phyloP scores from a whole-genome alignment of 2,113 vertebrate genomes.

The Caranx ignobilis region DNA sequence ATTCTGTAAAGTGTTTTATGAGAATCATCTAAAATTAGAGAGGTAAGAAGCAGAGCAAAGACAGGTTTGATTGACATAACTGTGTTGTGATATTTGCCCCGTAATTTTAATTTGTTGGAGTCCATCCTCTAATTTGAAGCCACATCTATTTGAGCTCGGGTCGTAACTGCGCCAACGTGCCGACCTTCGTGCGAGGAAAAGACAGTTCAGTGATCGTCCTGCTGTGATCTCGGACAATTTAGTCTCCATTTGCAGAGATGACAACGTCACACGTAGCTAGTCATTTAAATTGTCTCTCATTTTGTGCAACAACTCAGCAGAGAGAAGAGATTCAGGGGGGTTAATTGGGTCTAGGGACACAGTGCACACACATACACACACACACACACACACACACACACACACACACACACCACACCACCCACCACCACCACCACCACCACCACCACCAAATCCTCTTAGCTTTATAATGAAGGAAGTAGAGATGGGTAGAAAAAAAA shows the following conservation, averaged over 20 bases:
- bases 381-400: constrained; percentile 29
- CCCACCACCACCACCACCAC: constrained; percentile 12
- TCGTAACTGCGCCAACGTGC: constrained; percentile 38
- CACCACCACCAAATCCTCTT: constrained; percentile 77
- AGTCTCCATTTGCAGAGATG: constrained; percentile 46
- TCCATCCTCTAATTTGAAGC: constrained; percentile 22
- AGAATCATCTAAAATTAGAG: constrained; percentile 56
- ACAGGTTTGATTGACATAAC: constrained; percentile 20
- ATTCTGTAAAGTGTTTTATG: not conserved
- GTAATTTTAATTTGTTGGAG: not conserved
- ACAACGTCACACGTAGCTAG: constrained; percentile 45
- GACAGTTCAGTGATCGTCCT: not conserved
- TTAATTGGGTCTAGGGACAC: constrained; percentile 80
- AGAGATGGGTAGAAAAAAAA: constrained; percentile 49
- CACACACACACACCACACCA: constrained; percentile 25
- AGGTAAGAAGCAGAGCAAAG: constrained; percentile 10
- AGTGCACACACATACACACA: constrained; percentile 28
- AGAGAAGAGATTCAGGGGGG: constrained; percentile 66
- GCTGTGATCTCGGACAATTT: constrained; percentile 38
- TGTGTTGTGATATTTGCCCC: constrained; percentile 41
- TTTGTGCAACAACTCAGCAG: constrained; percentile 69
- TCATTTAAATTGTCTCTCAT: constrained; percentile 67
- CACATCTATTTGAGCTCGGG: constrained; percentile 37
- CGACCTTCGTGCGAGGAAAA: constrained; percentile 20
- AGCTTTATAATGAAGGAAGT: constrained; percentile 80